Evolutionary conservation across 2,797 vertebrate species (phyloP), one percentile per base, ranked within the genome.

Genomic region (Sebastes glaucus): DNA sequence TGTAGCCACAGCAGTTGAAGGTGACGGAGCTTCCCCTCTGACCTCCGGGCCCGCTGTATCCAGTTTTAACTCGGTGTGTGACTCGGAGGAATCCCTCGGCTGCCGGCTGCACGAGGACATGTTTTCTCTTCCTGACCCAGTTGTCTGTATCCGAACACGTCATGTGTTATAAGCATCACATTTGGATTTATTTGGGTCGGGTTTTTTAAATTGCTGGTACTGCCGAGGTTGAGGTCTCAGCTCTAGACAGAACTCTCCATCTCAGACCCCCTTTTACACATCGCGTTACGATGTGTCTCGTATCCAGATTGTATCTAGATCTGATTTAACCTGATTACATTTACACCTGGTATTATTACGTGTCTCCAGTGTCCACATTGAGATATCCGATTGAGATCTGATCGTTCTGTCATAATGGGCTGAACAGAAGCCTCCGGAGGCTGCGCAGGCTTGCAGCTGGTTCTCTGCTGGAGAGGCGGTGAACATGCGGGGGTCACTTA

Each of bases 31-130:
- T 63, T 22, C 3, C 4, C 42, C 71, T 78, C n/a, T 79, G 83
- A 89, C 83, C 83, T 76, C 20, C 10, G 6, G 59, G 71, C 61
- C 5, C 64, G 20, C 33, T 1, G 14, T n/a, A 27, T 55, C 18
- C 60, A 25, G 35, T 52, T 62, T 59, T 66, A 73, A 72, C 59
- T 66, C 2, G 3, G 20, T n/a, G 62, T 52, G 63, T 59, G 76
- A 74, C 52, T 57, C 14, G 2, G 7, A 25, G 33, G 63, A 84
- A 66, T 64, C 74, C 22, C 13, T 25, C 22, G 5, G 59, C 46
- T 23, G 38, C 55, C 16, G 33, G 18, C 8, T 4, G 13, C 49
- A 32, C 27, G 25, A 60, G 42, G 59, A 73, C 8, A 6, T 7
- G 13, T 46, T 59, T 11, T 14, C 18, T n/a, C 20, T 56, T 10